These are phyloP conservation scores for Musca domestica DNA, from an alignment of 1,140 invertebrate species.

Conservation along the genomic window DNA sequence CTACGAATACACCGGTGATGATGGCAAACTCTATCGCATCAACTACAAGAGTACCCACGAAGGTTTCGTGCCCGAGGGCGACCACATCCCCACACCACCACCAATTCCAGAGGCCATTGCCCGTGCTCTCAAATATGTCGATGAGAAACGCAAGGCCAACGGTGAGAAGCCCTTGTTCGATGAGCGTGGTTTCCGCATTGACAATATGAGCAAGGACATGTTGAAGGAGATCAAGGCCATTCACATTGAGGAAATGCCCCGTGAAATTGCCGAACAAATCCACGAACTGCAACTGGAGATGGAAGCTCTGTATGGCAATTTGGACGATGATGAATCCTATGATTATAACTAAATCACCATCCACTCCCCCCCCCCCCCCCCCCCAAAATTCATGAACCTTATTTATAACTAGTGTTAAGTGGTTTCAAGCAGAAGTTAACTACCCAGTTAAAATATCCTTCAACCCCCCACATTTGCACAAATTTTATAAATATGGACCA, in stretches of 20 bases:
- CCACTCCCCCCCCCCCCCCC: too few relatives aligned
- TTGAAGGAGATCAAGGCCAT: slow-evolving; percentile 44
- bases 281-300: slow-evolving; percentile 42
- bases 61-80: slow-evolving; percentile 63
- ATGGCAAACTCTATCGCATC: slow-evolving; percentile 60
- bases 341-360: slow-evolving; percentile 14
- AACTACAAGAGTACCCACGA: slow-evolving; percentile 66
- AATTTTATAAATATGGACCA: neutral
- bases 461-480: neutral
- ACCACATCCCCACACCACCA: slow-evolving; percentile 63
- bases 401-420: neutral
- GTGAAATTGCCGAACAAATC: slow-evolving; percentile 38
- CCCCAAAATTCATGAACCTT: neutral
- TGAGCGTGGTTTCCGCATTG: slow-evolving; percentile 50
- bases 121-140: slow-evolving; percentile 59
- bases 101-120: slow-evolving; percentile 70
- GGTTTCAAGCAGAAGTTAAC: neutral
- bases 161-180: slow-evolving; percentile 42
- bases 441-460: neutral
- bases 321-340: slow-evolving; percentile 29
- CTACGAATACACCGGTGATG: slow-evolving; percentile 61
- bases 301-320: slow-evolving; percentile 34
- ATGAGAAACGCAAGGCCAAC: slow-evolving; percentile 47
- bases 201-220: slow-evolving; percentile 44
- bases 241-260: slow-evolving; percentile 38